Conservation (phyloP, 2,113 vertebrate species). For the Bubo scandiacus region DNA sequence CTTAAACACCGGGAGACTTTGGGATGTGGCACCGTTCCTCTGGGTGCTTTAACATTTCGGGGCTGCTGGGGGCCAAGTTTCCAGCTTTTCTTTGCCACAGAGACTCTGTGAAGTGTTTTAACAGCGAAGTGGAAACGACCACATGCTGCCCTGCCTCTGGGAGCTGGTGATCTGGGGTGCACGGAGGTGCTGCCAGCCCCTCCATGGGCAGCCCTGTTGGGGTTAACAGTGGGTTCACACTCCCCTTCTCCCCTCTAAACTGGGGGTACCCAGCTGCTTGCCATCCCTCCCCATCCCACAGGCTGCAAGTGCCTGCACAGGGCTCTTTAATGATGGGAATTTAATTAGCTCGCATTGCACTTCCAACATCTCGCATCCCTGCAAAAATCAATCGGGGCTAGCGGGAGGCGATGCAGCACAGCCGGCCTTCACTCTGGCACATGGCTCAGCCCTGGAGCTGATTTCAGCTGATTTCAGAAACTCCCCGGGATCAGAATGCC, state of each 20-base stretch:
- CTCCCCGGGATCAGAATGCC: background rate
- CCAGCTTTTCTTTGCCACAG: background rate
- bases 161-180: background rate
- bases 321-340: background rate
- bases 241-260: background rate
- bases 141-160: rapidly evolving
- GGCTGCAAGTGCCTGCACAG: background rate
- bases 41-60: background rate
- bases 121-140: background rate
- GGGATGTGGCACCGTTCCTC: rapidly evolving
- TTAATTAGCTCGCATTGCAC: background rate
- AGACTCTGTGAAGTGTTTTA: background rate
- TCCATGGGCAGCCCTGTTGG: background rate
- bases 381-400: background rate
- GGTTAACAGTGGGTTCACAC: background rate
- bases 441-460: rapidly evolving
- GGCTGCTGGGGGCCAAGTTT: background rate
- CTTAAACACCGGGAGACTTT: background rate
- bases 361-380: background rate
- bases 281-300: background rate
- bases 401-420: background rate
- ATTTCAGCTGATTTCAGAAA: background rate
- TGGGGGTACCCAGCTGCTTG: background rate
- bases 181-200: too few relatives aligned
- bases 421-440: rapidly evolving